Percentiles rank a stretch among this genome's conserved stretches.
Conservation (phyloP, 1,140 invertebrate genomes). For the Drosophila orosa region DNA sequence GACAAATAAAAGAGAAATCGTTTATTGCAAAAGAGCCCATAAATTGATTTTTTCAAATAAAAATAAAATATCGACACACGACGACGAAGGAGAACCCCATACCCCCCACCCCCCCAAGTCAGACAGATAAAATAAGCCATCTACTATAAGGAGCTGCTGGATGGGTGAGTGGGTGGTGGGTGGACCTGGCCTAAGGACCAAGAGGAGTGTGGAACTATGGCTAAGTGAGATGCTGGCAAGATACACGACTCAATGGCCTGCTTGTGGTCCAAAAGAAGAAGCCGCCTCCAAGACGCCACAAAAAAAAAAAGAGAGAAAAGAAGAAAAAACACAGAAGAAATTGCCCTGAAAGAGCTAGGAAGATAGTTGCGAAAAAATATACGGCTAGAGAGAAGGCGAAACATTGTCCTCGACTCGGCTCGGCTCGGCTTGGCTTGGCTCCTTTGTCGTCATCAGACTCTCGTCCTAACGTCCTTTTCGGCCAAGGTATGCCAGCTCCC, state of each 20-base stretch:
- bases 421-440: too few relatives aligned
- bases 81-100: too few relatives aligned
- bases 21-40: slow-evolving; percentile 81
- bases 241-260: slow-evolving; percentile 54
- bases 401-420: slow-evolving; percentile 61
- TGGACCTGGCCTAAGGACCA: slow-evolving; percentile 2
- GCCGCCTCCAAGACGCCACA: slow-evolving; percentile 63
- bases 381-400: slow-evolving; percentile 17
- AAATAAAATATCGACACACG: slow-evolving; percentile 77
- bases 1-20: slow-evolving; percentile 82
- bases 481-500: slow-evolving; percentile 48
- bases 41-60: slow-evolving; percentile 83
- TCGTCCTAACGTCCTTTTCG: slow-evolving; percentile 40
- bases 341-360: slow-evolving; percentile 11
- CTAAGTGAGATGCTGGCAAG: slow-evolving; percentile 48
- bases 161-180: neutral
- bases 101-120: slow-evolving; percentile 14
- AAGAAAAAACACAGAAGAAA: slow-evolving; percentile 9
- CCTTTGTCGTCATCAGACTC: slow-evolving; percentile 42
- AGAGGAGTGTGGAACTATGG: slow-evolving; percentile 18
- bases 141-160: slow-evolving; percentile 40
- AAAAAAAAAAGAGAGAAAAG: neutral
- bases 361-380: slow-evolving; percentile 12
- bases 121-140: slow-evolving; percentile 77
- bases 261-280: slow-evolving; percentile 53